Evolutionary conservation across 2,888 invertebrate species (phyloP).

Genomic region (Tachina fera): DNA sequence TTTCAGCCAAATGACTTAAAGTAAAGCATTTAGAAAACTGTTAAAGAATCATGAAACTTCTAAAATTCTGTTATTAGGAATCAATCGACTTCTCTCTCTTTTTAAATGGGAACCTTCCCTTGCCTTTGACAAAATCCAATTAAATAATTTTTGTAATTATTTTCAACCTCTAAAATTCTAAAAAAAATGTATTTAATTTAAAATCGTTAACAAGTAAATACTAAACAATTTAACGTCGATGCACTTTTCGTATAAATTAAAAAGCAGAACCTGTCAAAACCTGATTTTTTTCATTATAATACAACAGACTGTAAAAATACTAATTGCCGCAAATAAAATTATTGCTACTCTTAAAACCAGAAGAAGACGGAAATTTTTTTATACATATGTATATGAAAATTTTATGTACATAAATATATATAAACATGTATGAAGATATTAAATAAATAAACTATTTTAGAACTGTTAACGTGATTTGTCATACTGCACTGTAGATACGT

Average conservation of each 20-base stretch:
- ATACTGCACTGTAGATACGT: not conserved
- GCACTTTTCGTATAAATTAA: conserved; percentile 11
- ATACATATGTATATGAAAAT: conserved; percentile 10
- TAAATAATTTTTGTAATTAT: not conserved
- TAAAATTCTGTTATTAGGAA: too few species aligned
- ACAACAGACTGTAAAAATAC: not conserved
- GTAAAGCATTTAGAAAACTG: too few species aligned
- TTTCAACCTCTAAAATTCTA: not conserved
- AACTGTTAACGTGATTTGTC: not conserved
- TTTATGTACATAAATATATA: not conserved
- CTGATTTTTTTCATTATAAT: not conserved
- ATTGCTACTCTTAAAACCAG: conserved; percentile 15
- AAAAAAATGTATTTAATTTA: not conserved
- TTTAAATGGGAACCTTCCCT: not conserved
- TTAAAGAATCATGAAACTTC: too few species aligned
- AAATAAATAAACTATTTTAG: conserved; percentile 11
- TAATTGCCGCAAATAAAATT: conserved; percentile 9
- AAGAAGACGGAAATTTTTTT: not conserved
- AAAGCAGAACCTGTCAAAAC: conserved; percentile 19
- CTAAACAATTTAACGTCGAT: not conserved
- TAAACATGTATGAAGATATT: not conserved
- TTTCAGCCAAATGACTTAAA: too few species aligned
- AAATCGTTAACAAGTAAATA: conserved; percentile 11
- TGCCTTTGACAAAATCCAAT: not conserved
- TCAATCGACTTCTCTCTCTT: not conserved